Base-by-base conservation (phyloP, 1,140 invertebrate genomes). In the Araneus ventricosus region DNA sequence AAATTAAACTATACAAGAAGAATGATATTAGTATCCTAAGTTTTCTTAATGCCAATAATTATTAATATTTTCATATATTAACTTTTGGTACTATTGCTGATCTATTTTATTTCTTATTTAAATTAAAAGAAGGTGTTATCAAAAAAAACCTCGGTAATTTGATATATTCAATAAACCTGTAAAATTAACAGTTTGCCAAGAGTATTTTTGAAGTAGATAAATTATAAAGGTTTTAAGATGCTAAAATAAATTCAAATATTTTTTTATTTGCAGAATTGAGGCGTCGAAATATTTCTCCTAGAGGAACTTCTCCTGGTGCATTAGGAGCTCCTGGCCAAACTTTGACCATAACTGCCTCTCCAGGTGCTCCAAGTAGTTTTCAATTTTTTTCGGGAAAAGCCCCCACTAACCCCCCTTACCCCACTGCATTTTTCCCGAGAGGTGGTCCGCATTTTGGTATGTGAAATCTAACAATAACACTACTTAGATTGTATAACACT, bases 361-460 rank as follows among this genome's bases (percentile, higher is more conserved):
- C 91, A 93, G 91, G 91, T 93, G 27, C 63, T 87, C 91, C 91
- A 37, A 70, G 88, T 93, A 70, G 84, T 86, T 93, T 79, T 63
- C 91, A 63, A 37, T 22, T 91, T 27, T 85, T 85, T 41, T 14
- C 52, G 27, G 80, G 80, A 52, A 84, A 82, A 67, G 39, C 63
- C 70, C 85, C 67, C 80, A 93, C 91, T 93, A 93, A 93, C 85
- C 91, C 82, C 57, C 91, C 85, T 93, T 93, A 93, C 85, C 91
- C 91, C 22, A 85, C 91, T 93, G 41, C 84, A 52, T 93, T 87
- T 93, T 93, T 59, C 27, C 91, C 75, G n/a, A 93, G 91, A 61
- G 84, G 84, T 93, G 91, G 84, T 39, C 91, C 70, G 27, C 84
- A 41, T 34, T 93, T 93, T 88, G 91, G 91, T 93, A 93, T 93